These are phyloP conservation scores for Smittia aterrima DNA, from an alignment of 2,888 invertebrate species.

Conservation along the genomic window DNA sequence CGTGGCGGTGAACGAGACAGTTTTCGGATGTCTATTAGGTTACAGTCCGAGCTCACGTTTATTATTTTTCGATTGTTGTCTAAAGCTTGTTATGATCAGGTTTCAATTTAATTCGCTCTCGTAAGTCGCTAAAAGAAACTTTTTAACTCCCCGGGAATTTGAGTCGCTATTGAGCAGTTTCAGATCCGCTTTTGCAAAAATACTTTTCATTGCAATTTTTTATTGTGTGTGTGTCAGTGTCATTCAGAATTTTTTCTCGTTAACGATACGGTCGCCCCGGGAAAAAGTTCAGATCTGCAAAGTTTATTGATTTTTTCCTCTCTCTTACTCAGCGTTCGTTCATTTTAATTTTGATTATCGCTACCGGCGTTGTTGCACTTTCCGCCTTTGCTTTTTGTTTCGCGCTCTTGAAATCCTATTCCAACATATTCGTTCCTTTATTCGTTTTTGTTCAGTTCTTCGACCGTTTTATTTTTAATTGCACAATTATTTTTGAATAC, in stretches of 20 bases:
- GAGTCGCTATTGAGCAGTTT: too few species aligned
- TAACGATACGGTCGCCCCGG: conserved; percentile 20
- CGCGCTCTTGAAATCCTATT: not conserved
- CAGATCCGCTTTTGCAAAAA: too few species aligned
- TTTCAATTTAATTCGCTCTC: too few species aligned
- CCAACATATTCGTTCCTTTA: conserved; percentile 3
- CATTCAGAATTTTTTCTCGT: not conserved
- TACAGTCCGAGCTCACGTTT: too few species aligned
- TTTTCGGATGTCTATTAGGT: too few species aligned
- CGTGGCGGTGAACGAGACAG: too few species aligned
- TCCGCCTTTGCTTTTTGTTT: not conserved
- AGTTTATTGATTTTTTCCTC: conserved; percentile 18
- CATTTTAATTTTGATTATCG: conserved; percentile 18
- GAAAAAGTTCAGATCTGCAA: conserved; percentile 14
- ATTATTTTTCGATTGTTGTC: too few species aligned
- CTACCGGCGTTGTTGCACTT: not conserved
- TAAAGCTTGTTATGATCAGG: too few species aligned
- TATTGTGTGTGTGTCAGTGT: not conserved
- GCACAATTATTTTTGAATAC: conserved; percentile 31
- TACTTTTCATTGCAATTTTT: not conserved
- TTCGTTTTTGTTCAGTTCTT: not conserved
- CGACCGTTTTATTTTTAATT: conserved; percentile 33
- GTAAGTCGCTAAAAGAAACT: too few species aligned
- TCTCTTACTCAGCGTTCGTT: not conserved
- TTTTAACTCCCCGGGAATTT: too few species aligned